Evolutionary conservation across 2,797 vertebrate genomes (phyloP).

Genomic region (Crocidura indochinensis): DNA sequence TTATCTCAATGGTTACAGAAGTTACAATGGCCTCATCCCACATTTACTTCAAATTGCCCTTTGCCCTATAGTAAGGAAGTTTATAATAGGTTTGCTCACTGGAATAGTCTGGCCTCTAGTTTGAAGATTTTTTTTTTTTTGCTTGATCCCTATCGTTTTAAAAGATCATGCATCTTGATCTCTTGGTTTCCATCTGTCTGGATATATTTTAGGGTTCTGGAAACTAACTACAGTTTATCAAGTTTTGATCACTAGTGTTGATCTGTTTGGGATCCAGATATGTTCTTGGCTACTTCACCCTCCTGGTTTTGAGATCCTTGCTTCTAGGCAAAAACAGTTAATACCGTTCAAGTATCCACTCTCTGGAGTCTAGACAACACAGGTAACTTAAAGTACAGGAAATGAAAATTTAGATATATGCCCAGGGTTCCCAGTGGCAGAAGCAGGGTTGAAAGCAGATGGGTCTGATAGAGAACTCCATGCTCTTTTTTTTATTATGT

Average conservation of each 20-base stretch:
- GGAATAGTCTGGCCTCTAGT: not conserved
- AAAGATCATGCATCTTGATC: not conserved
- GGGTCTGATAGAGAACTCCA: not conserved
- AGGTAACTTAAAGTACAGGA: not conserved
- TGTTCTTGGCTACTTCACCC: not conserved
- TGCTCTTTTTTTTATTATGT: not conserved
- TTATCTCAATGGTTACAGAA: not conserved
- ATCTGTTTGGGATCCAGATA: not conserved
- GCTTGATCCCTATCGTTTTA: not conserved
- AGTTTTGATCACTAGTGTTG: not conserved
- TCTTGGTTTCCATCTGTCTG: not conserved
- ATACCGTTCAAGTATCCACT: not conserved
- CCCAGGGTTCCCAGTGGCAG: not conserved
- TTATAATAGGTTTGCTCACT: not conserved
- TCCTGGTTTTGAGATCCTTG: not conserved
- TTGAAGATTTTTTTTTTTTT: slow-evolving; percentile 5
- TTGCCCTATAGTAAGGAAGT: not conserved
- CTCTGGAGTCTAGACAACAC: not conserved
- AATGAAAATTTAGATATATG: not conserved
- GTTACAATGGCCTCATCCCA: not conserved
- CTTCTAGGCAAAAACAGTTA: not conserved
- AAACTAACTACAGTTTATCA: not conserved
- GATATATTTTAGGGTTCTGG: slow-evolving; percentile 15
- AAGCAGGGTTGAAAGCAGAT: not conserved
- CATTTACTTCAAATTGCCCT: not conserved